phyloP scores from a whole-genome alignment of 92 coral and sea anemone species.

The Virgularia gustaviana region DNA sequence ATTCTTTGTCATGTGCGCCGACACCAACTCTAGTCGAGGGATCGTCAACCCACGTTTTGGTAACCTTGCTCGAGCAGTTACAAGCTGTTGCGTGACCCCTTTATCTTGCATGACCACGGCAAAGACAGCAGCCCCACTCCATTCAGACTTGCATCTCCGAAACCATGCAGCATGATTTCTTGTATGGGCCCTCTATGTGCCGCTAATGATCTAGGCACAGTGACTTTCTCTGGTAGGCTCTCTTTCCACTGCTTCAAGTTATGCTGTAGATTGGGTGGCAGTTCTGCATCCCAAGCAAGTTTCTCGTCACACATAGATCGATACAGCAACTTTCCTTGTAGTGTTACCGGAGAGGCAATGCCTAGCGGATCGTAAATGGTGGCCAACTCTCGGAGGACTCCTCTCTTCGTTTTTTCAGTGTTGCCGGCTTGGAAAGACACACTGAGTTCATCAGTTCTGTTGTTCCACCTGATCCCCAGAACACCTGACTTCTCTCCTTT shows the following conservation, averaged over 20 bases:
- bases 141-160: conserved; percentile 27
- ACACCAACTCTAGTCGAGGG: conserved; percentile 28
- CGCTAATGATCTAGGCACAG: conserved; percentile 25
- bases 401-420: conserved; percentile 34
- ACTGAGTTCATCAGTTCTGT: conserved; percentile 35
- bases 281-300: conserved; percentile 29
- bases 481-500: conserved; percentile 25
- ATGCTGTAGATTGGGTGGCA: conserved; percentile 19
- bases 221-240: conserved; percentile 21
- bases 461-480: conserved; percentile 44
- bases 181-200: conserved; percentile 6
- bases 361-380: conserved; percentile 38
- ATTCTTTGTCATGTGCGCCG: conserved; percentile 39
- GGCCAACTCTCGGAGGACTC: conserved; percentile 21
- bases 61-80: no score
- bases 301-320: conserved; percentile 20
- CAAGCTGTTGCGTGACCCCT: not conserved
- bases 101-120: conserved; percentile 21
- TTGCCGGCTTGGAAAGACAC: conserved; percentile 20
- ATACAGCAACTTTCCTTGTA: conserved; percentile 6
- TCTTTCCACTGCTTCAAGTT: conserved; percentile 32
- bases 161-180: conserved; percentile 9
- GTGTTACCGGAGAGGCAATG: conserved; percentile 5
- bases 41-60: conserved; percentile 39
- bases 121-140: conserved; percentile 30